These are phyloP conservation scores for Marronus borbonicus DNA, from an alignment of 2,888 invertebrate species.

Conservation along the genomic window DNA sequence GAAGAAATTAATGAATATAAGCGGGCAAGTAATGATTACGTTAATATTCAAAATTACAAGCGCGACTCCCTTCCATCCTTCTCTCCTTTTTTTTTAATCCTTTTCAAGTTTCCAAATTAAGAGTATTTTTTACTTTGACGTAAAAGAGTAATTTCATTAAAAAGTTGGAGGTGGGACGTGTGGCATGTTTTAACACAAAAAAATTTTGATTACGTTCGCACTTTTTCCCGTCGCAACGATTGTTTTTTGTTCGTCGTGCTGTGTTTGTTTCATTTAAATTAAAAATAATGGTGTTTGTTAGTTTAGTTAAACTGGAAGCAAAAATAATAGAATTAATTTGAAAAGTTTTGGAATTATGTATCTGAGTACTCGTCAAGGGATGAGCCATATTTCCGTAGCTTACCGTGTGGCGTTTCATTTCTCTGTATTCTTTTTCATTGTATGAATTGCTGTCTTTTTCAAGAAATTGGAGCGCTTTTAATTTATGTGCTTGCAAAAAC, in stretches of 20 bases:
- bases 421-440: too few relatives aligned
- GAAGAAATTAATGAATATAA: slow-evolving; percentile 2
- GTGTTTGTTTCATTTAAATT: background rate
- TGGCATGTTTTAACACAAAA: background rate
- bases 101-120: slow-evolving; percentile 15
- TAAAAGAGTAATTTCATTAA: slow-evolving; percentile 12
- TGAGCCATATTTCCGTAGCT: too few relatives aligned
- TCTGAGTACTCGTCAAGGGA: too few relatives aligned
- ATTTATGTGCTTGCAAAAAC: too few relatives aligned
- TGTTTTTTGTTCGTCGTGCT: background rate
- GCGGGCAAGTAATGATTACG: slow-evolving; percentile 7
- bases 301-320: background rate
- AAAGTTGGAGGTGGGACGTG: background rate
- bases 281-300: background rate
- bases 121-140: slow-evolving; percentile 13
- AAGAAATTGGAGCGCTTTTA: too few relatives aligned
- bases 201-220: background rate
- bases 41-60: slow-evolving; percentile 14
- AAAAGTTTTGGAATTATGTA: too few relatives aligned
- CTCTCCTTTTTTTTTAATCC: background rate
- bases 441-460: too few relatives aligned
- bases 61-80: background rate
- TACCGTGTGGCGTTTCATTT: too few relatives aligned
- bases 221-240: background rate
- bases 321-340: too few relatives aligned